Percentiles rank a stretch among this genome's conserved stretches.
phyloP scores from a whole-genome alignment of 2,113 vertebrate genomes.

The Zosterops borbonicus region DNA sequence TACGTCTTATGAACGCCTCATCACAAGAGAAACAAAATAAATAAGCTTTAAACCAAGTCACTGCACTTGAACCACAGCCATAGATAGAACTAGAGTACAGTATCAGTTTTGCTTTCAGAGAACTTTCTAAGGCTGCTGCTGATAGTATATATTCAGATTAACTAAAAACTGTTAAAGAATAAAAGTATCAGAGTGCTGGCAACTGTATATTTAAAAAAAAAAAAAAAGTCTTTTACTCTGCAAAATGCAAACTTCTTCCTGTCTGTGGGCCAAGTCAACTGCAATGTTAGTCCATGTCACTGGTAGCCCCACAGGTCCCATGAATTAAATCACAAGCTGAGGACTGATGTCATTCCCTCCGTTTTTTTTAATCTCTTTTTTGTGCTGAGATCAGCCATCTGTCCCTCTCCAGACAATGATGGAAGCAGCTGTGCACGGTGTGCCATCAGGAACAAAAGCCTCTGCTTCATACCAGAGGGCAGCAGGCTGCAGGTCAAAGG shows the following conservation, averaged over 20 bases:
- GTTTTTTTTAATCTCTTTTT: constrained; percentile 51
- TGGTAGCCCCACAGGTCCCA: not conserved
- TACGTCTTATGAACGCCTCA: not conserved
- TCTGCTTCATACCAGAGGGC: not conserved
- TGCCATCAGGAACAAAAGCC: constrained; percentile 38
- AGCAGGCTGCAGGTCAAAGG: not conserved
- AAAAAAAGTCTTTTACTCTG: not conserved
- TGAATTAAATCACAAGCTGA: not conserved
- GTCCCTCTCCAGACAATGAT: constrained; percentile 31
- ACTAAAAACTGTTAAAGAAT: not conserved
- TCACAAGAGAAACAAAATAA: not conserved
- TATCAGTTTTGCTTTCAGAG: not conserved
- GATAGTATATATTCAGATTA: not conserved
- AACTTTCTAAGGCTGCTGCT: not conserved
- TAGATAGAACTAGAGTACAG: not conserved
- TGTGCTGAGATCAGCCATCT: constrained; percentile 55
- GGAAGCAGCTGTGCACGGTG: constrained; percentile 27
- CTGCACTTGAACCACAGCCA: not conserved
- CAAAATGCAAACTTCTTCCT: not conserved
- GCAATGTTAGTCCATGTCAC: not conserved
- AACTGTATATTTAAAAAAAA: not conserved
- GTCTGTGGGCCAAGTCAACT: accelerated
- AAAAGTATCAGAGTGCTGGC: not conserved
- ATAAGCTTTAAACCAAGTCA: not conserved
- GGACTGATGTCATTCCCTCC: not conserved